Conservation (phyloP, 1,140 invertebrate genomes). For the Bilobella aurantiaca region DNA sequence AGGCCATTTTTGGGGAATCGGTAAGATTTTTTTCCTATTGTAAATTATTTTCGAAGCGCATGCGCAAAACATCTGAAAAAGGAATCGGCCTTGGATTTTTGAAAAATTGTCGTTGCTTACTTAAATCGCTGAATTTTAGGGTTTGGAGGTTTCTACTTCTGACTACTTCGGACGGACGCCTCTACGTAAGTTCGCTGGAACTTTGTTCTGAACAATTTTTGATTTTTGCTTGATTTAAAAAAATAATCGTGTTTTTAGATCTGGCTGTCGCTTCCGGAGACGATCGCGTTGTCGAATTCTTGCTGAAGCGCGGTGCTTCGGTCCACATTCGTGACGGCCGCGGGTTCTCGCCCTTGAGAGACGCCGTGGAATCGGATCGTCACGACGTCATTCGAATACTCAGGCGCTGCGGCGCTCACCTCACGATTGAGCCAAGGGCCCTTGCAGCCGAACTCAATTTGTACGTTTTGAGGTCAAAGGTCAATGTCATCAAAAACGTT, state of each 20-base stretch:
- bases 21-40: conserved; percentile 15
- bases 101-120: neutral
- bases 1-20: conserved; percentile 28
- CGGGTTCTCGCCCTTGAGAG: conserved; percentile 50
- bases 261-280: conserved; percentile 64
- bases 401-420: conserved; percentile 53
- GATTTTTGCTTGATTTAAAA: neutral
- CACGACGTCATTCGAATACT: conserved; percentile 52
- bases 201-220: neutral
- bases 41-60: too few species aligned
- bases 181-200: conserved; percentile 1
- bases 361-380: conserved; percentile 52
- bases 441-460: conserved; percentile 52
- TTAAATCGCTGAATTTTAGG: conserved; percentile 40
- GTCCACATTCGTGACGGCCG: conserved; percentile 65
- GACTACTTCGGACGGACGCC: conserved; percentile 71
- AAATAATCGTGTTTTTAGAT: conserved; percentile 38
- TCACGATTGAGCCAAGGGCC: conserved; percentile 42
- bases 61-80: too few species aligned
- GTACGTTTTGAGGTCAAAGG: conserved; percentile 28
- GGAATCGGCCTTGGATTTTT: too few species aligned
- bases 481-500: neutral
- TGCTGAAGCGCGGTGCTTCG: conserved; percentile 68
- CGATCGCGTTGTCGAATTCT: conserved; percentile 54
- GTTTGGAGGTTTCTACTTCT: conserved; percentile 60